phyloP scores from a whole-genome alignment of 2,888 invertebrate genomes.

The Napeogenes sylphis region DNA sequence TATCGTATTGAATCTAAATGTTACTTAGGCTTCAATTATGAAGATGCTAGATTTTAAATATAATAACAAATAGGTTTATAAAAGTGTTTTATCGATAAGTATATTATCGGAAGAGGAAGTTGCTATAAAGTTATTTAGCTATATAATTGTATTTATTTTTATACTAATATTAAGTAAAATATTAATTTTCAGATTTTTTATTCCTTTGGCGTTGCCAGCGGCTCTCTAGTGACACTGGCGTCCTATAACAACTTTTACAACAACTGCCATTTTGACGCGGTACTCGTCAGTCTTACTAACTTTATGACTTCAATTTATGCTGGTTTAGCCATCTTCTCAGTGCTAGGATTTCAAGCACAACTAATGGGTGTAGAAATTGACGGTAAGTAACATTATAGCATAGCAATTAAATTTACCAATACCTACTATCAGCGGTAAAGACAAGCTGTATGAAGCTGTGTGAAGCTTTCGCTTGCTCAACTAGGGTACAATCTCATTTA shows the following conservation, averaged over 20 bases:
- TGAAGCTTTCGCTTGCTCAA: too few relatives aligned
- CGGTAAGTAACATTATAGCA: conserved; percentile 45
- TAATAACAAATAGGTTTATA: too few relatives aligned
- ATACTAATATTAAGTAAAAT: conserved; percentile 6
- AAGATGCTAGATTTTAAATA: too few relatives aligned
- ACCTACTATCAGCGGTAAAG: too few relatives aligned
- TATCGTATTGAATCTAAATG: too few relatives aligned
- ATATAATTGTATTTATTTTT: neutral
- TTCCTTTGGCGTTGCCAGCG: conserved; percentile 87
- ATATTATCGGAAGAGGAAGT: too few relatives aligned
- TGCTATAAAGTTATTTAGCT: too few relatives aligned
- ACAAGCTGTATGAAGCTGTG: too few relatives aligned
- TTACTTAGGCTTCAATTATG: too few relatives aligned
- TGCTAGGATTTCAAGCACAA: conserved; percentile 84
- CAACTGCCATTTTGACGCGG: conserved; percentile 84
- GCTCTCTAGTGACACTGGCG: conserved; percentile 85
- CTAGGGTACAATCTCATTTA: too few relatives aligned
- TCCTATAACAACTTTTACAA: conserved; percentile 85
- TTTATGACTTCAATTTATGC: conserved; percentile 86
- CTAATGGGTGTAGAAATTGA: conserved; percentile 81
- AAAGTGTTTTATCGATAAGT: too few relatives aligned
- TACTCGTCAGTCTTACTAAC: conserved; percentile 84
- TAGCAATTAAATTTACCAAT: too few relatives aligned
- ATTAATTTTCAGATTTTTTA: conserved; percentile 81
- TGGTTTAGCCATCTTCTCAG: conserved; percentile 87